Evolutionary conservation across 2,888 invertebrate genomes (phyloP), one percentile per base, ranked within the genome.

Genomic region (Stratiomys singularior): DNA sequence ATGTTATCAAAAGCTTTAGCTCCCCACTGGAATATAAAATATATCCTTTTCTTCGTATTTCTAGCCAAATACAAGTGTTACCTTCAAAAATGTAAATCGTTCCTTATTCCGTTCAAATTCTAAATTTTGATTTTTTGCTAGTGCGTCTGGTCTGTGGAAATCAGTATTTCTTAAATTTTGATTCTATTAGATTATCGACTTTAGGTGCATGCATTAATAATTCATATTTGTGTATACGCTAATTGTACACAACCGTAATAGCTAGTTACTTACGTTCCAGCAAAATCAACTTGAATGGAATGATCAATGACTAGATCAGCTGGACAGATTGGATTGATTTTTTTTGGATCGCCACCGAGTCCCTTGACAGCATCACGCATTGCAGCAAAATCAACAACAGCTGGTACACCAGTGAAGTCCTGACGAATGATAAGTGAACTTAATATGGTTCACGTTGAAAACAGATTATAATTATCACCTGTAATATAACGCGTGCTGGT

Each of bases 251-350:
- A 3, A 37, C 9, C 9, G 5, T 9, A 37, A 5, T 37, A 5
- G 3, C 9, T 37, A 5, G 37, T 1, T 66, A 67, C 86, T 87
- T 88, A 93, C 93, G 89, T 88, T 85, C 95, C 90, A 2, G 92
- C 91, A 85, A 96, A 96, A 88, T 99, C 99, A 30, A 98, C 99
- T 88, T 99, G 98, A 66, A 99, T 94, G 0, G 98, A 98, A 85
- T 99, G 99, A 88, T 99, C 99, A 77, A 99, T 98, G 58, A 99
- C 98, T 81, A 99, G 90, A 88, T 99, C 99, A 0, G 97, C 97
- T 0, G 99, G 98, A 84, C 98, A 99, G 78, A 96, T 92, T 0
- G 99, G 99, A 89, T 99, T 99, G 83, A 99, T 98, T 86, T 93
- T 94, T 82, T 96, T 90, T 0, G 98, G 95, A 88, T 98, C 90